Conservation (phyloP, 1,140 invertebrate species). For the Papilio glaucus region DNA sequence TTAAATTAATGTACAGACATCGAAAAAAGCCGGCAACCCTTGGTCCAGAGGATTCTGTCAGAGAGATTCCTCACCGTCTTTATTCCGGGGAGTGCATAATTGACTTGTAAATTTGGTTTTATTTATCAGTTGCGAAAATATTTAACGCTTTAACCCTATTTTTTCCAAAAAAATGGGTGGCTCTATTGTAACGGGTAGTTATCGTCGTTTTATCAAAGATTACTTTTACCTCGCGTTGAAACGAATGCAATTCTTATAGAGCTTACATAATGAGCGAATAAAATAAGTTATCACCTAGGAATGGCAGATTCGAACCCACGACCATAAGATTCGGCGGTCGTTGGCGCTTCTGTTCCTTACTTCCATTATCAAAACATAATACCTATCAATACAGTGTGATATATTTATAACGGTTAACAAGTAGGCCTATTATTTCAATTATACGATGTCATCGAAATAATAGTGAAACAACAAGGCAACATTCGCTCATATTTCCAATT, state of each 20-base stretch:
- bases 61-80: constrained; percentile 71
- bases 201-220: no score
- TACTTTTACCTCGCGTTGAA: no score
- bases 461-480: constrained; percentile 55
- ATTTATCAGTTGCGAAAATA: constrained; percentile 46
- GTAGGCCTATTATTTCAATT: constrained; percentile 26
- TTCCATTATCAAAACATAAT: no score
- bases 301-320: no score
- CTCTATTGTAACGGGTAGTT: no score
- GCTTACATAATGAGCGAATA: no score
- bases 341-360: no score
- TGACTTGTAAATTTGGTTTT: constrained; percentile 75
- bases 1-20: constrained; percentile 78
- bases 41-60: constrained; percentile 68
- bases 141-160: background rate
- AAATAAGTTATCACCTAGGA: no score
- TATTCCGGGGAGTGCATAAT: constrained; percentile 67
- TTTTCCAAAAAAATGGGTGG: no score
- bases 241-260: no score
- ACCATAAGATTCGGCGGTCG: no score
- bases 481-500: constrained; percentile 76
- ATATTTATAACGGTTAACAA: background rate
- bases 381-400: no score
- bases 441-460: constrained; percentile 49
- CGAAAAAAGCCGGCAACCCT: constrained; percentile 79